Conservation (phyloP, 1,140 invertebrate species). For the Formica selysi region DNA sequence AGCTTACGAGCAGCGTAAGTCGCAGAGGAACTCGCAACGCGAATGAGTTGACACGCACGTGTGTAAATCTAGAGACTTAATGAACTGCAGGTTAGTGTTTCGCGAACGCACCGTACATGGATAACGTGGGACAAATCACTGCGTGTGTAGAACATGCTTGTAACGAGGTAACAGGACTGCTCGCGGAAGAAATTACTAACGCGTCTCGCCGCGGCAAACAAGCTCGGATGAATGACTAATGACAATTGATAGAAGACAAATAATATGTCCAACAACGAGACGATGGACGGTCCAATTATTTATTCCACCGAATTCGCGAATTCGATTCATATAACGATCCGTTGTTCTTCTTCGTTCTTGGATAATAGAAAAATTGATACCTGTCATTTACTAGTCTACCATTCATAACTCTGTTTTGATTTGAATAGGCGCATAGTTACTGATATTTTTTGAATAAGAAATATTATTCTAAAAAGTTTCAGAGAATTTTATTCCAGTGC, state of each 20-base stretch:
- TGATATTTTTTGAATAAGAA: not conserved
- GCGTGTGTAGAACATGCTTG: slow-evolving; percentile 31
- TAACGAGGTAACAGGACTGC: slow-evolving; percentile 54
- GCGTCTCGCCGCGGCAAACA: slow-evolving; percentile 10
- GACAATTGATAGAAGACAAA: slow-evolving; percentile 42
- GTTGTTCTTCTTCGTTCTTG: slow-evolving; percentile 5
- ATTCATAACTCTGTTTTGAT: slow-evolving; percentile 72
- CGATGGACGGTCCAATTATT: slow-evolving; percentile 68
- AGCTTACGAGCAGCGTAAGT: slow-evolving; percentile 1
- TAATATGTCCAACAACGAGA: slow-evolving; percentile 11
- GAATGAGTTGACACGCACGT: slow-evolving; percentile 16
- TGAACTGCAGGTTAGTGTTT: slow-evolving; percentile 50
- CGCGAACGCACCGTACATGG: slow-evolving; percentile 15
- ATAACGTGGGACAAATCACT: slow-evolving; percentile 52
- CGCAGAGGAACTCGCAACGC: not conserved
- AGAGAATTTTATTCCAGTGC: not conserved
- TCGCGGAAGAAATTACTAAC: slow-evolving; percentile 46
- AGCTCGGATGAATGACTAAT: slow-evolving; percentile 40
- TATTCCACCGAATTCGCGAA: slow-evolving; percentile 23
- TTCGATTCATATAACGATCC: not conserved
- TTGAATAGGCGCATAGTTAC: slow-evolving; percentile 26
- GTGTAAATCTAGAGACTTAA: slow-evolving; percentile 48
- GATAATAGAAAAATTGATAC: slow-evolving; percentile 44
- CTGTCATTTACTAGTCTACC: slow-evolving; percentile 68
- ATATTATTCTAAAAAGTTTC: not conserved